Percentiles rank a stretch among this genome's conserved stretches.
These are phyloP conservation scores for Pachycephala philippinensis DNA, from an alignment of 2,113 vertebrate genomes.

Conservation along the genomic window DNA sequence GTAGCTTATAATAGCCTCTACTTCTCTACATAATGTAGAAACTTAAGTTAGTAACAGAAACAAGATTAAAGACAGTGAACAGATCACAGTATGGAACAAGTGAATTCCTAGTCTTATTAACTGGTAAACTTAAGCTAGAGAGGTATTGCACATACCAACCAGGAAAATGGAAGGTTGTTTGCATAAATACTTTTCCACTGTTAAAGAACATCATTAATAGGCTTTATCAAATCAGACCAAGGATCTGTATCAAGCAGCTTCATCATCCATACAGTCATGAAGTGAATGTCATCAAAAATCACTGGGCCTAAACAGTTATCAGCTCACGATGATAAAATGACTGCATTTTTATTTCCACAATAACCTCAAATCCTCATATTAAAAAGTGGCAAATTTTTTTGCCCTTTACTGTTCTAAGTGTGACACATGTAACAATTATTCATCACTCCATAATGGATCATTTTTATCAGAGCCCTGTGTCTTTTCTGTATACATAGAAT, in stretches of 20 bases:
- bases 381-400: slow-evolving; percentile 48
- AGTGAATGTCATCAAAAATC: slow-evolving; percentile 31
- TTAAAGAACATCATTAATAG: neutral
- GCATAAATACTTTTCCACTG: neutral
- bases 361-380: slow-evolving; percentile 54
- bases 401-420: slow-evolving; percentile 63
- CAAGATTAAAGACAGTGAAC: neutral
- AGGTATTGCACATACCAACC: neutral
- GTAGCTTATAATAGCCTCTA: neutral
- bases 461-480: slow-evolving; percentile 71
- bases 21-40: neutral
- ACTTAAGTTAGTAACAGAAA: neutral
- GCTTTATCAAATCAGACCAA: neutral
- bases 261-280: slow-evolving; percentile 1
- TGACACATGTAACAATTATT: slow-evolving; percentile 61
- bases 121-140: neutral
- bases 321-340: neutral
- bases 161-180: neutral
- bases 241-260: neutral
- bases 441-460: slow-evolving; percentile 62
- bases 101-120: neutral
- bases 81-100: neutral
- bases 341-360: slow-evolving; percentile 44
- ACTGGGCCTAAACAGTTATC: neutral
- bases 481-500: slow-evolving; percentile 69